Base-by-base conservation (phyloP, 2,888 invertebrate genomes). In the Muscina levida region DNA sequence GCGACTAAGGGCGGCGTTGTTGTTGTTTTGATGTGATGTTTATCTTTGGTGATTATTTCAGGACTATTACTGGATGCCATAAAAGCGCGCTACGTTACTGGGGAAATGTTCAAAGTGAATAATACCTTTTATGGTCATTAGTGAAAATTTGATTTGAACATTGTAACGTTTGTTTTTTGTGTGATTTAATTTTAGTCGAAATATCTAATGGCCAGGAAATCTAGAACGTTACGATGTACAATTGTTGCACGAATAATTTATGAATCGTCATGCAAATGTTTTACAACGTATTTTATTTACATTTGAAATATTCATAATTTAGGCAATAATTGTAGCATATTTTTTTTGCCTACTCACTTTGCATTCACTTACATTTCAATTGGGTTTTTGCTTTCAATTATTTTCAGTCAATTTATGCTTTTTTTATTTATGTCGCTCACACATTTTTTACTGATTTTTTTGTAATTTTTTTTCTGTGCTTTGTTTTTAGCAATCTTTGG, bases 401-500 rank as follows among this genome's bases (percentile, higher is more conserved):
- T 51, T 5, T n/a, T n/a, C n/a, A n/a, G n/a, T n/a, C n/a, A n/a
- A n/a, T n/a, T n/a, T n/a, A n/a, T n/a, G n/a, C n/a, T n/a, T n/a
- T n/a, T n/a, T n/a, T n/a, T n/a, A n/a, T n/a, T n/a, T n/a, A n/a
- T n/a, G n/a, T n/a, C n/a, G n/a, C n/a, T n/a, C n/a, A n/a, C n/a
- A n/a, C n/a, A n/a, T n/a, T n/a, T n/a, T n/a, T n/a, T n/a, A n/a
- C n/a, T n/a, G n/a, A n/a, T n/a, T n/a, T n/a, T n/a, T n/a, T n/a
- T n/a, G n/a, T n/a, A n/a, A n/a, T n/a, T n/a, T n/a, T n/a, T n/a
- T n/a, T n/a, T n/a, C n/a, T n/a, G 37, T 59, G 44, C n/a, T n/a
- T n/a, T n/a, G 53, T 67, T 66, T 72, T 66, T 44, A 62, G 48
- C 42, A 65, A 19, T 72, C 76, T 68, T 72, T 70, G 24, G 76